Base-by-base conservation (phyloP, 2,797 vertebrate species). In the Channallabes apus region DNA sequence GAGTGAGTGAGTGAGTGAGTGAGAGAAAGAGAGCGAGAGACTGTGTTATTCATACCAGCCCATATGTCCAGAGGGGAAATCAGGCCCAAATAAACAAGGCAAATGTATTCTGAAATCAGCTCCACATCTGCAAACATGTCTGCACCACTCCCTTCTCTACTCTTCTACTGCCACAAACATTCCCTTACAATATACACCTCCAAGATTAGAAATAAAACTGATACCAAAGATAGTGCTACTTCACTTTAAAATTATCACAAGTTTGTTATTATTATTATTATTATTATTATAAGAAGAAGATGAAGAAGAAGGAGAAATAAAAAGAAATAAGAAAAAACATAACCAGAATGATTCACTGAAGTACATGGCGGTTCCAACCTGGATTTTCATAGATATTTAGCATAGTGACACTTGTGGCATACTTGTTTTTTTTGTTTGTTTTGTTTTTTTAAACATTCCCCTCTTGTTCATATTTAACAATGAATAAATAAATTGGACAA, bases 41-140 rank as follows among this genome's bases (percentile, higher is more conserved):
- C 32, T 38, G 72, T 80, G 87, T 92, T 91, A 92, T 91, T 92
- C 89, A 91, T 86, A 92, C 88, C 90, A 92, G 92, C 92, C 90
- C 91, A 87, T 85, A 91, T 86, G 88, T 93, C 89, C 90, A 92
- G 90, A 88, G 85, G 85, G 88, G 82, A 85, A 84, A 69, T 86
- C 69, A 80, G 88, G 89, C 87, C 91, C 90, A 93, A 93, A 93
- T 90, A 94, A 93, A 94, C 92, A 93, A 46, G 78, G 62, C 82
- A 85, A 90, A 92, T 89, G 88, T 56, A 86, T 91, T 92, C 89
- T 91, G 91, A 89, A 91, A 93, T 93, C 91, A 91, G 84, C 86
- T 88, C 89, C 85, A 84, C 82, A 92, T 93, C 89, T 93, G 91
- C 91, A 85, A 62, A 93, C 91, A 83, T 72, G 46, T 38, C 82